Percentiles rank a stretch among this genome's conserved stretches.
Evolutionary conservation across 2,797 vertebrate species (phyloP).

Genomic region (Syncerus caffer): DNA sequence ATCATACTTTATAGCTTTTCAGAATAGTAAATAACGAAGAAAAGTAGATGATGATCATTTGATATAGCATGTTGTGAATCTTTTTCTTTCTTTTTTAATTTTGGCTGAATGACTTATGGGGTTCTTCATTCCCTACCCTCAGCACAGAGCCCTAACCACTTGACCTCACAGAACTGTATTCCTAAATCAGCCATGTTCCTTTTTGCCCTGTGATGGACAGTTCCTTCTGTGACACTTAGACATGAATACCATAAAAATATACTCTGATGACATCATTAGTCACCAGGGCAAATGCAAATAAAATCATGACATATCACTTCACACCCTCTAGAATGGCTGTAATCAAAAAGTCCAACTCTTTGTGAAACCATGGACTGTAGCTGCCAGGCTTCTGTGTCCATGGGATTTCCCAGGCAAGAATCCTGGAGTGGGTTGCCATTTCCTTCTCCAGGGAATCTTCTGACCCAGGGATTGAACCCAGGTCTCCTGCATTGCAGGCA

Average conservation of each 20-base stretch:
- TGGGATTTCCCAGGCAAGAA: background rate
- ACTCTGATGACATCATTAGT: background rate
- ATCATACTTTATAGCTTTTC: background rate
- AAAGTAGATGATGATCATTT: background rate
- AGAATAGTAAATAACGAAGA: background rate
- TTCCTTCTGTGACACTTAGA: background rate
- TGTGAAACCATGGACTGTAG: background rate
- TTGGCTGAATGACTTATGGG: background rate
- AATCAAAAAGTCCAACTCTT: background rate
- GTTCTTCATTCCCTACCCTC: background rate
- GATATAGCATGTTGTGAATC: background rate
- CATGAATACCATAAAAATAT: background rate
- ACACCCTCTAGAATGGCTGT: background rate
- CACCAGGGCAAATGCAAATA: background rate
- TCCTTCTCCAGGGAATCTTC: background rate
- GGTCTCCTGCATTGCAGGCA: background rate
- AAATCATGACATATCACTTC: background rate
- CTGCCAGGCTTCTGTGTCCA: background rate
- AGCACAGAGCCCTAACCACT: background rate
- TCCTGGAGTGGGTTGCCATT: background rate
- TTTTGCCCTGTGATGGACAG: background rate
- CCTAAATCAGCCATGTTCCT: background rate
- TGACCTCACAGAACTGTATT: background rate
- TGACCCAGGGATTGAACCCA: background rate
- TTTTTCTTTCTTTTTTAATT: background rate